These are phyloP conservation scores for Leptothorax acervorum DNA, from an alignment of 2,888 invertebrate species.

Conservation along the genomic window DNA sequence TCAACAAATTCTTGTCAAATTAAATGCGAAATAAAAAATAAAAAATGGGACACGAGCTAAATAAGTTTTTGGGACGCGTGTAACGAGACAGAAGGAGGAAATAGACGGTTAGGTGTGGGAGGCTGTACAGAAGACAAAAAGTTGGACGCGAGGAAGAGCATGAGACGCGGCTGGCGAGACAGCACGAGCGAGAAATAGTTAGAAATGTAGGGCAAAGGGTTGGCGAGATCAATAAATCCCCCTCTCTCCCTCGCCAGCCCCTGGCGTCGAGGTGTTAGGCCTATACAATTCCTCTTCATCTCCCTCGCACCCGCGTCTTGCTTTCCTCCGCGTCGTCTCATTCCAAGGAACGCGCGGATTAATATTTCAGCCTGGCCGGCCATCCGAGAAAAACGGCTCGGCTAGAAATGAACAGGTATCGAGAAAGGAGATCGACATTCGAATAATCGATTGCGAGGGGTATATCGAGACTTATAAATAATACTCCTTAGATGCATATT, in stretches of 20 bases:
- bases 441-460: conserved; percentile 11
- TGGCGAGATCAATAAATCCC: conserved; percentile 77
- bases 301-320: conserved; percentile 25
- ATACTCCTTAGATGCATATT: background rate
- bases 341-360: conserved; percentile 54
- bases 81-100: background rate
- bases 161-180: conserved; percentile 49
- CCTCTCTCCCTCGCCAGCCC: conserved; percentile 11
- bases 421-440: conserved; percentile 32
- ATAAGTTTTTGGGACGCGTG: background rate
- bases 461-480: conserved; percentile 6
- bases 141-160: conserved; percentile 48
- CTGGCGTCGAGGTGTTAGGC: conserved; percentile 63
- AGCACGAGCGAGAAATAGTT: conserved; percentile 62
- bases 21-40: background rate
- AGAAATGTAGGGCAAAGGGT: conserved; percentile 80
- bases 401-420: conserved; percentile 2
- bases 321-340: conserved; percentile 8
- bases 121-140: conserved; percentile 64
- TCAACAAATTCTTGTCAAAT: background rate
- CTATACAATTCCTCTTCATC: conserved; percentile 59
- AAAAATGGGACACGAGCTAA: background rate
- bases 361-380: conserved; percentile 59
- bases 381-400: conserved; percentile 45
- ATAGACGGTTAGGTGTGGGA: conserved; percentile 27